Percentiles rank a stretch among this genome's conserved stretches.
Conservation (phyloP, 2,888 invertebrate species). For the Trissolcus japonicus region DNA sequence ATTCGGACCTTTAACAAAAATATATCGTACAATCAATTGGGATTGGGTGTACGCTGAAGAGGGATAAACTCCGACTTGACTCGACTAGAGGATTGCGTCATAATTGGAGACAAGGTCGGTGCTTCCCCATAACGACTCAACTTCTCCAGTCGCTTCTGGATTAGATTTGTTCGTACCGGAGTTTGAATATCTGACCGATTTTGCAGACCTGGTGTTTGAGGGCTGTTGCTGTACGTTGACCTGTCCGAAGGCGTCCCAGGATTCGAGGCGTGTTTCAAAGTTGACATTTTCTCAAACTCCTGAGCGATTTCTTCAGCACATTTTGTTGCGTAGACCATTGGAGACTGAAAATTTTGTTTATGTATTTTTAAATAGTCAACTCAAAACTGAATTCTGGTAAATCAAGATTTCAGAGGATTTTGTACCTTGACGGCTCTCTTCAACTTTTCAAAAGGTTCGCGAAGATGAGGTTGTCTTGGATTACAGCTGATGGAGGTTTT, state of each 20-base stretch:
- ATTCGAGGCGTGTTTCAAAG: conserved; percentile 34
- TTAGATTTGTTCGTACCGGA: conserved; percentile 56
- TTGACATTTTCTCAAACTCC: conserved; percentile 66
- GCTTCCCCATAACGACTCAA: conserved; percentile 79
- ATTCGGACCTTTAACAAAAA: background rate
- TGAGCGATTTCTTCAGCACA: conserved; percentile 63
- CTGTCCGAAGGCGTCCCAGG: conserved; percentile 48
- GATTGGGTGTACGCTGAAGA: conserved; percentile 49
- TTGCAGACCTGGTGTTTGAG: conserved; percentile 36
- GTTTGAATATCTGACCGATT: conserved; percentile 35
- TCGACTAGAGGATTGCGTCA: conserved; percentile 76
- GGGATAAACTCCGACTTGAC: conserved; percentile 65
- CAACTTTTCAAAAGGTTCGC: conserved; percentile 77
- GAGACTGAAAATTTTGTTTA: conserved; percentile 58
- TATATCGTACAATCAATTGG: conserved; percentile 26
- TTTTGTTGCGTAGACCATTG: conserved; percentile 59
- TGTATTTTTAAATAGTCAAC: background rate
- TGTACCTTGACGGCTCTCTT: conserved; percentile 69
- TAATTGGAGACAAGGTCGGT: conserved; percentile 78
- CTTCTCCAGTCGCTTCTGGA: conserved; percentile 76
- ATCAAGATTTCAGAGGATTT: conserved; percentile 1
- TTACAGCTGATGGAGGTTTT: conserved; percentile 80
- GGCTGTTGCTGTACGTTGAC: conserved; percentile 45
- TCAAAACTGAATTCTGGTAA: background rate
- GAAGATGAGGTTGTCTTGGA: conserved; percentile 78